Evolutionary conservation across 2,888 invertebrate species (phyloP), one percentile per base, ranked within the genome.

Genomic region (Drosophila borealis): DNA sequence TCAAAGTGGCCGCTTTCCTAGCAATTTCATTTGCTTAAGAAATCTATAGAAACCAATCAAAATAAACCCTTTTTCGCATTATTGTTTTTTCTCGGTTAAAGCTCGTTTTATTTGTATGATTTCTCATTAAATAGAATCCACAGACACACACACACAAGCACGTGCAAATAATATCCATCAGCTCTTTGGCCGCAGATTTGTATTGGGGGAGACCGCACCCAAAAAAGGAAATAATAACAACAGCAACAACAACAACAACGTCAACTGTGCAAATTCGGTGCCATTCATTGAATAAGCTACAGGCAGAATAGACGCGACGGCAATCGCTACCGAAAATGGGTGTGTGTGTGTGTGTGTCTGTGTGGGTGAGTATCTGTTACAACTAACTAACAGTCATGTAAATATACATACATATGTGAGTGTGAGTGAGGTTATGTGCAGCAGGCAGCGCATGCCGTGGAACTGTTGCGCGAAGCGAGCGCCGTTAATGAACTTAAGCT

Each of bases 401-500:
- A 42, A 65, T 68, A 19, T 29, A 51, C 21, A 29, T 9, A 19
- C 46, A 14, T 46, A 13, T 9, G 48, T 36, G 9, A 29, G 25
- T 29, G 25, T 29, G 41, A n/a, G 25, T 19, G 45, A 46, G 9
- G 13, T 5, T 41, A 14, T 33, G 10, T 45, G 13, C 39, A 21
- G 53, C 3, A 44, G 55, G 51, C 54, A 51, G 37, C 61, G 70
- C 51, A 80, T 67, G 82, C 79, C 78, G 64, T 70, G 83, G 29
- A 78, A 83, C 83, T 83, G 89, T 83, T 83, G 89, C 83, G 75
- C 81, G 78, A 67, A 80, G 62, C 64, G 65, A 77, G 54, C 57
- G 64, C 68, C 81, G 89, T 89, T 83, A 83, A 83, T 83, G 83
- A 83, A 83, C 83, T 83, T 89, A 88, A 80, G 81, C 78, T 66